phyloP scores from a whole-genome alignment of 2,797 vertebrate genomes.

The Pyrrhura leucotis region DNA sequence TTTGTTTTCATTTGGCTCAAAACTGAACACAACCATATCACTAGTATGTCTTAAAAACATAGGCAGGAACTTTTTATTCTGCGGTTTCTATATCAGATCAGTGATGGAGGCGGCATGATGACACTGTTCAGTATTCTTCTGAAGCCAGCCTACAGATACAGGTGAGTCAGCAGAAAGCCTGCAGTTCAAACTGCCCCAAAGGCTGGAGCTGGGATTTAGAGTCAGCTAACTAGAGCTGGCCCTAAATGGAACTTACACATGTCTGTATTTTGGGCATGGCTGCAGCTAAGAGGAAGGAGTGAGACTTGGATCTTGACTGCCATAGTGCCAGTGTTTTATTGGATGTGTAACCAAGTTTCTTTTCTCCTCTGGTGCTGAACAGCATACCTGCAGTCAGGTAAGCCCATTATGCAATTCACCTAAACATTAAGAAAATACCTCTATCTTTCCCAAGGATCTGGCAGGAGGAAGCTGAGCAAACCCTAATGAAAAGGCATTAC shows the following conservation, averaged over 20 bases:
- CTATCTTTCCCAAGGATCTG: neutral
- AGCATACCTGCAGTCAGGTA: neutral
- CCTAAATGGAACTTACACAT: neutral
- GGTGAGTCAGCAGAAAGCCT: neutral
- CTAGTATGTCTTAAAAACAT: neutral
- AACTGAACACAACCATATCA: neutral
- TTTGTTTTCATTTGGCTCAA: neutral
- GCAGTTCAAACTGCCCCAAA: neutral
- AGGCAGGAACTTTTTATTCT: neutral
- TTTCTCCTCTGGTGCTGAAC: neutral
- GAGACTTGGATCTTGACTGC: neutral
- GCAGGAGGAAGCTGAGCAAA: neutral
- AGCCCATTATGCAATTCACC: fast-evolving
- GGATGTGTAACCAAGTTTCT: neutral
- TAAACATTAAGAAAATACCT: neutral
- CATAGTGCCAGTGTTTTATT: neutral
- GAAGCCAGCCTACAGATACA: neutral
- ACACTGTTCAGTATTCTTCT: neutral
- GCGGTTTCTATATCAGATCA: neutral
- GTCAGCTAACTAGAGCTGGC: neutral
- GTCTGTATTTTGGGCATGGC: fast-evolving
- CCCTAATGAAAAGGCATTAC: neutral
- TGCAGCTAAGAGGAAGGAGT: neutral
- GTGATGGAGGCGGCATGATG: neutral
- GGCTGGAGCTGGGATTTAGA: neutral